Base-by-base conservation (phyloP, 2,888 invertebrate genomes). In the Caenorhabditis plicata region DNA sequence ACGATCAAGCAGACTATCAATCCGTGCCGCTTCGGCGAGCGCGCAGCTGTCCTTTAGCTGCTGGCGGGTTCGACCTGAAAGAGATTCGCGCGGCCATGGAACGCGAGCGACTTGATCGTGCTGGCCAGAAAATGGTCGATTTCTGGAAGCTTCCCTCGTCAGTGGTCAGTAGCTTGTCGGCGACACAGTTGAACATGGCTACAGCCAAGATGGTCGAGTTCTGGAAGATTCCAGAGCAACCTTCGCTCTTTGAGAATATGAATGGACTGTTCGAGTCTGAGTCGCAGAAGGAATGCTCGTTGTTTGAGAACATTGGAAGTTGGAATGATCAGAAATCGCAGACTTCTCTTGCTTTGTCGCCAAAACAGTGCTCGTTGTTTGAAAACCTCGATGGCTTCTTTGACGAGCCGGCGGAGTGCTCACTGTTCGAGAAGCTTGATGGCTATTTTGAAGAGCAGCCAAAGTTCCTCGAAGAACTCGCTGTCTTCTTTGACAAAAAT, bases 321-420 rank as follows among this genome's bases (percentile, higher is more conserved):
- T 33, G 15, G 5, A 33, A 25, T 4, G 32, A 45, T 17, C n/a
- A n/a, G 20, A 11, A 27, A 3, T 27, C 45, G 4, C n/a, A n/a
- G n/a, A n/a, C n/a, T n/a, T n/a, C n/a, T n/a, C n/a, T n/a, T n/a
- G n/a, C n/a, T n/a, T n/a, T n/a, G n/a, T n/a, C n/a, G n/a, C n/a
- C n/a, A n/a, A n/a, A n/a, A n/a, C n/a, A n/a, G n/a, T n/a, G n/a
- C n/a, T 52, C 52, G 39, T 9, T 52, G 8, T 52, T 52, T 4
- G 52, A 52, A 35, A 52, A 52, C 7, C 2, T 52, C 4, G 45
- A 52, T n/a, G 52, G 52, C 1, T 15, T 52, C 17, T 52, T 52
- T 29, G 19, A 25, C 29, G 11, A n/a, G 20, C 19, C 45, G 7
- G n/a, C n/a, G n/a, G n/a, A n/a, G n/a, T n/a, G n/a, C n/a, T n/a